Evolutionary conservation across 1,140 invertebrate genomes (phyloP).

Genomic region (Heterodera schachtii): DNA sequence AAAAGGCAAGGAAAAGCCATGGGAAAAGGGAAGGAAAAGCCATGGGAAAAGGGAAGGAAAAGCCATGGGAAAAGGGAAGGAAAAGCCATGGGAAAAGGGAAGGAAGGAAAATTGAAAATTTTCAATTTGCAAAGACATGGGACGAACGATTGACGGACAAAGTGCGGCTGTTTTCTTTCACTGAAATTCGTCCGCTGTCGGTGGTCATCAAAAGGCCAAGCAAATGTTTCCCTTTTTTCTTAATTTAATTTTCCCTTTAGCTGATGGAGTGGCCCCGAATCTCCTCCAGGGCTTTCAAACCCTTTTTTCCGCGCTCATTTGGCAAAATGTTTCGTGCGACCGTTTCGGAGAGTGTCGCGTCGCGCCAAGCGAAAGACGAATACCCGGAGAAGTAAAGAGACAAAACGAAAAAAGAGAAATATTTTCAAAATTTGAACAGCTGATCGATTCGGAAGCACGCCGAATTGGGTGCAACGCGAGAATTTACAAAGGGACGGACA

Average conservation of each 20-base stretch:
- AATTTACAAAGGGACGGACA: conserved; percentile 1
- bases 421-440: conserved; percentile 2
- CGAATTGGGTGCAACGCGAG: conserved; percentile 20
- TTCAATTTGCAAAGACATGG: conserved; percentile 1
- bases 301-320: conserved; percentile 1
- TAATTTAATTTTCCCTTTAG: background rate
- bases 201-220: background rate
- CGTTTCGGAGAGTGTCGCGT: conserved; percentile 5
- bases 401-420: background rate
- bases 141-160: conserved; percentile 2
- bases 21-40: background rate
- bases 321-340: conserved; percentile 9
- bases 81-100: background rate
- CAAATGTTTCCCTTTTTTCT: conserved; percentile 11
- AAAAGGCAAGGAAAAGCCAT: background rate
- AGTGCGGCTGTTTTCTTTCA: background rate
- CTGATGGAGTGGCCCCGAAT: conserved; percentile 7
- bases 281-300: conserved; percentile 14
- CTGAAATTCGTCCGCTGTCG: background rate
- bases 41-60: background rate
- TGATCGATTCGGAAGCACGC: conserved; percentile 6
- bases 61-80: conserved; percentile 14
- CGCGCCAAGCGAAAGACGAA: background rate
- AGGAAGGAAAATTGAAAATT: background rate
- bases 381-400: conserved; percentile 8